Evolutionary conservation across 2,113 vertebrate genomes (phyloP), one percentile per base, ranked within the genome.

Genomic region (Spea bombifrons): DNA sequence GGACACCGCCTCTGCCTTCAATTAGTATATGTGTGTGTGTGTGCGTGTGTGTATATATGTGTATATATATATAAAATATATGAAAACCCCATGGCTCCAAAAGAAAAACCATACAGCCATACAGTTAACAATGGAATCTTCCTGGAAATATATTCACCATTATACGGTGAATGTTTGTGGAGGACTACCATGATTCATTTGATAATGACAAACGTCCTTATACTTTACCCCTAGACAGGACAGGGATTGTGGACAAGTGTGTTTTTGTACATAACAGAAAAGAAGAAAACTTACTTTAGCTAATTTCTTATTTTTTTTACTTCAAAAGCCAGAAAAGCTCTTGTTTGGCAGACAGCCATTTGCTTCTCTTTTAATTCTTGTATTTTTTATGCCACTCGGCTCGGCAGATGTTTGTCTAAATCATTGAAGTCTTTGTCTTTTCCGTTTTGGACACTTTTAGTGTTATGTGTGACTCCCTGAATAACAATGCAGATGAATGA

Each of bases 391-490:
- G 77, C 71, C 50, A 67, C 71, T 73, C 50, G 8, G 70, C 52
- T 67, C 71, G 43, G 67, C 77, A 73, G 71, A 73, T 73, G 70
- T 80, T 80, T 80, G 73, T 80, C 77, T 80, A 80, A 80, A 73
- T 80, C 77, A 80, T 73, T 49, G 45, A 73, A 79, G 59, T 80
- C 77, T 80, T 73, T 80, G 71, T 80, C 63, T 80, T 73, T 80
- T 49, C 16, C 52, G 53, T 73, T 73, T 80, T 73, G 64, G 71
- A 73, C 77, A 80, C 77, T 67, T 80, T 79, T 55, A 79, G 76
- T 66, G 43, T 79, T 65, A 72, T 65, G 61, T 73, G 13, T 66
- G 61, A 66, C 63, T 73, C 7, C 30, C 63, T 73, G 77, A 67
- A 67, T 73, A 73, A 73, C 64, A 80, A 80, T 73, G 71, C n/a